phyloP scores from a whole-genome alignment of 2,888 invertebrate genomes.

The Coelopa pilipes region DNA sequence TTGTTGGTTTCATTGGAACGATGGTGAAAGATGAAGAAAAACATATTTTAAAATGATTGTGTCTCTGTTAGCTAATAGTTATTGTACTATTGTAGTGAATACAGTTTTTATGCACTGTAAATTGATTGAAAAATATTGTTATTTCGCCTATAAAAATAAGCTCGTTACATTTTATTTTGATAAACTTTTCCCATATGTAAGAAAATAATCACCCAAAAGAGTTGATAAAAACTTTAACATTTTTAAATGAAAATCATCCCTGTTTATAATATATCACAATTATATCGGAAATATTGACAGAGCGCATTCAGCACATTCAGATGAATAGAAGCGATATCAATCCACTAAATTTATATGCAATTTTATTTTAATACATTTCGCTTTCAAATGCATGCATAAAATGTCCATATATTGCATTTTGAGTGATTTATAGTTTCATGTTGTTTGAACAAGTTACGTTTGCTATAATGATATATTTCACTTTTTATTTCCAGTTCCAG shows the following conservation, averaged over 20 bases:
- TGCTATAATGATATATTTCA: not conserved
- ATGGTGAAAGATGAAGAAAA: conserved; percentile 3
- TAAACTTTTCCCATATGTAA: too few relatives aligned
- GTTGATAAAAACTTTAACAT: too few relatives aligned
- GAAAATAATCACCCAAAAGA: too few relatives aligned
- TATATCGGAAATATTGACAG: not conserved
- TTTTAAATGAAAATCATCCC: too few relatives aligned
- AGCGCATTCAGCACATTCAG: conserved; percentile 51
- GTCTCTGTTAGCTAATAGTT: not conserved
- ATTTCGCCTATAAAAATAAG: too few relatives aligned
- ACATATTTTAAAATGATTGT: not conserved
- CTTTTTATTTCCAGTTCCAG: conserved; percentile 58
- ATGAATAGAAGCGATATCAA: conserved; percentile 38
- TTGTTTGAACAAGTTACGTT: not conserved
- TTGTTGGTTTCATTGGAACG: not conserved
- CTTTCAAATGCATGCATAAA: conserved; percentile 18
- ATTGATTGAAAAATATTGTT: too few relatives aligned
- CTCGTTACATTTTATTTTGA: too few relatives aligned
- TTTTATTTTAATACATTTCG: not conserved
- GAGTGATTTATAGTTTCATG: too few relatives aligned
- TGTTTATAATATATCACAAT: too few relatives aligned
- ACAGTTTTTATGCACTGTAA: too few relatives aligned
- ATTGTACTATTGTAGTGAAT: too few relatives aligned
- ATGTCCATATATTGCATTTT: too few relatives aligned
- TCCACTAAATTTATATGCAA: not conserved